phyloP scores from a whole-genome alignment of 92 coral and sea anemone genomes.

The Montipora capitata region DNA sequence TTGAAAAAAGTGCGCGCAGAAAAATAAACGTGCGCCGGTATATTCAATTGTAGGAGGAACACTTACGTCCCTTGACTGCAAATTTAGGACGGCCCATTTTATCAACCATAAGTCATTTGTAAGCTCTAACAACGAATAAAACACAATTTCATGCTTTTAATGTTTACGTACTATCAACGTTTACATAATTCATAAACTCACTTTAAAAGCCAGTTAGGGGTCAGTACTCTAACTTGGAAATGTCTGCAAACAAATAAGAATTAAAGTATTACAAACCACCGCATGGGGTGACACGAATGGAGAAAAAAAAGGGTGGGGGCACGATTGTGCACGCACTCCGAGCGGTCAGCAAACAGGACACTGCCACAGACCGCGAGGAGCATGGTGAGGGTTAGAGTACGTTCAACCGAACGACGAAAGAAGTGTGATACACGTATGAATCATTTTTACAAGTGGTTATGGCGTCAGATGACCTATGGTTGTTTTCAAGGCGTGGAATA shows the following conservation, averaged over 20 bases:
- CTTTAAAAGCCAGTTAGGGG: constrained; percentile 80
- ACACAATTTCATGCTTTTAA: constrained; percentile 15
- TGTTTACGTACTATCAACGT: constrained; percentile 31
- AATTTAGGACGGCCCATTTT: background rate
- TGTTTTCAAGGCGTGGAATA: too few species aligned
- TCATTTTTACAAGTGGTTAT: too few species aligned
- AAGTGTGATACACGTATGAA: too few species aligned
- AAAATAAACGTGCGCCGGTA: too few species aligned
- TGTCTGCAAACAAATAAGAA: constrained; percentile 93
- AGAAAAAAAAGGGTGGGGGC: background rate
- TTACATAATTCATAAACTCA: constrained; percentile 61
- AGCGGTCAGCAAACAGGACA: constrained; percentile 16
- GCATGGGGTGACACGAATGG: background rate
- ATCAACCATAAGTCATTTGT: constrained; percentile 80
- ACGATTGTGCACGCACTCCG: constrained; percentile 2
- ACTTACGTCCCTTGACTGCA: too few species aligned
- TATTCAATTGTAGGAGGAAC: too few species aligned
- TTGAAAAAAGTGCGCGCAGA: too few species aligned
- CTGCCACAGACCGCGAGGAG: constrained; percentile 26
- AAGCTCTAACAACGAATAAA: constrained; percentile 69
- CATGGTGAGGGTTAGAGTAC: background rate
- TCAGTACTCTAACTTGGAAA: constrained; percentile 92
- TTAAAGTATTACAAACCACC: constrained; percentile 54
- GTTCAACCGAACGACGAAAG: constrained; percentile 46
- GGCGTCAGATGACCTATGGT: too few species aligned